Conservation (phyloP, 2,797 vertebrate species). For the Sciurus vulgaris region DNA sequence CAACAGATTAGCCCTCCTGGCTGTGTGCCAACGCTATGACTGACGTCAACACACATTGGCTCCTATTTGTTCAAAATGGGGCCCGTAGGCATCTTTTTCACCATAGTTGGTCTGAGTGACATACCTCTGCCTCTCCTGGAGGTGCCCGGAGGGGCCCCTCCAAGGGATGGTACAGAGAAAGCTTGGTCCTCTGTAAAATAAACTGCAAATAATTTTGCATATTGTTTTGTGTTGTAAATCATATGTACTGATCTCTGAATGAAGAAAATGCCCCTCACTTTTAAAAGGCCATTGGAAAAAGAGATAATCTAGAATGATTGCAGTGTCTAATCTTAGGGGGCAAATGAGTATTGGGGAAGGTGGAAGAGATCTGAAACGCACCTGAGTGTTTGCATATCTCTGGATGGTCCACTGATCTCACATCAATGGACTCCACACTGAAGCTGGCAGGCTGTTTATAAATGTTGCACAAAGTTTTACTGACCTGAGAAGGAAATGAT, state of each 20-base stretch:
- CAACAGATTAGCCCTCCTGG: slow-evolving; percentile 50
- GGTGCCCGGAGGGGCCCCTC: background rate
- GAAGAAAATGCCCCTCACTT: background rate
- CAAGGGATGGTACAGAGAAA: background rate
- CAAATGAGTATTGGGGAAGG: background rate
- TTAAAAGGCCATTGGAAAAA: background rate
- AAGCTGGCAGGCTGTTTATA: background rate
- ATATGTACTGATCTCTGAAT: background rate
- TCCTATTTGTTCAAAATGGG: slow-evolving; percentile 77
- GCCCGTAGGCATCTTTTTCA: background rate
- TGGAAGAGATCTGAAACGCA: too few relatives aligned
- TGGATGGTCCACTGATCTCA: background rate
- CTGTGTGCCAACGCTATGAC: slow-evolving; percentile 40
- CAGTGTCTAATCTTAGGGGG: too few relatives aligned
- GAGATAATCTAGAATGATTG: too few relatives aligned
- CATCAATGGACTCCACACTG: accelerated
- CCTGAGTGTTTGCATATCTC: background rate
- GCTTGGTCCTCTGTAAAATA: background rate
- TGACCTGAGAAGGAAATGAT: background rate
- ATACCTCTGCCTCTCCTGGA: slow-evolving; percentile 32
- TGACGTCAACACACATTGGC: background rate
- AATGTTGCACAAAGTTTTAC: background rate
- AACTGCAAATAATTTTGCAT: background rate
- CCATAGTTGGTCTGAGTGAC: slow-evolving; percentile 60
- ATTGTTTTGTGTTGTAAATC: slow-evolving; percentile 14